Percentiles rank a stretch among this genome's conserved stretches.
Evolutionary conservation across 1,140 invertebrate species (phyloP).

Genomic region (Lepidurus packardi): DNA sequence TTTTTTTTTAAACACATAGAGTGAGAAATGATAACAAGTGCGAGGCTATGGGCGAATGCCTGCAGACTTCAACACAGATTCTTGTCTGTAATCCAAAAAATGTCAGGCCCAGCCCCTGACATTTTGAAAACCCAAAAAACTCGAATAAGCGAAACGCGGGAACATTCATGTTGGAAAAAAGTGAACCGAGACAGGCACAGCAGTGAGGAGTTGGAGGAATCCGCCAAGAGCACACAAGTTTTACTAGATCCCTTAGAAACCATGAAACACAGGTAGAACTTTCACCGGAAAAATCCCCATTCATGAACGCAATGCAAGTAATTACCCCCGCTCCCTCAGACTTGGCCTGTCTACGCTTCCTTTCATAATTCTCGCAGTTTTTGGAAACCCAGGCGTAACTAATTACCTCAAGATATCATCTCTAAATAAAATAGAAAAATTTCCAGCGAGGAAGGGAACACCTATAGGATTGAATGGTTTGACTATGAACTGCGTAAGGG

Average conservation of each 20-base stretch:
- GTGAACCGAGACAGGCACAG: neutral
- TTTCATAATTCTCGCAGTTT: neutral
- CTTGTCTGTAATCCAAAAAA: no score
- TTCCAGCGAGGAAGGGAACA: no score
- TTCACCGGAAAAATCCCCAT: conserved; percentile 5
- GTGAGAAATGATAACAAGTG: no score
- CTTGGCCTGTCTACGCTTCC: neutral
- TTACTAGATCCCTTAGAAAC: neutral
- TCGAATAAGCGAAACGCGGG: neutral
- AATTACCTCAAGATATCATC: neutral
- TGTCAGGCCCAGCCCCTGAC: no score
- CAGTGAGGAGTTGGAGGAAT: neutral
- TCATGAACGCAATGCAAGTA: neutral
- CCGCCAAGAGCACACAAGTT: neutral
- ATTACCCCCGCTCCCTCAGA: neutral
- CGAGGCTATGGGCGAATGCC: no score
- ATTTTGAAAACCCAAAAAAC: no score
- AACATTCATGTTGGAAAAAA: neutral
- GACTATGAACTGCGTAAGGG: no score
- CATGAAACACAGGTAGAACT: conserved; percentile 7
- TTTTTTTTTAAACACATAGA: no score
- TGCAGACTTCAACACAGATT: no score
- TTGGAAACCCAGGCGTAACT: neutral
- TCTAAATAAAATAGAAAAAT: no score
- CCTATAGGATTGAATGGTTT: no score